Base-by-base conservation (phyloP, 2,888 invertebrate genomes). In the Thysanoteuthis rhombus region DNA sequence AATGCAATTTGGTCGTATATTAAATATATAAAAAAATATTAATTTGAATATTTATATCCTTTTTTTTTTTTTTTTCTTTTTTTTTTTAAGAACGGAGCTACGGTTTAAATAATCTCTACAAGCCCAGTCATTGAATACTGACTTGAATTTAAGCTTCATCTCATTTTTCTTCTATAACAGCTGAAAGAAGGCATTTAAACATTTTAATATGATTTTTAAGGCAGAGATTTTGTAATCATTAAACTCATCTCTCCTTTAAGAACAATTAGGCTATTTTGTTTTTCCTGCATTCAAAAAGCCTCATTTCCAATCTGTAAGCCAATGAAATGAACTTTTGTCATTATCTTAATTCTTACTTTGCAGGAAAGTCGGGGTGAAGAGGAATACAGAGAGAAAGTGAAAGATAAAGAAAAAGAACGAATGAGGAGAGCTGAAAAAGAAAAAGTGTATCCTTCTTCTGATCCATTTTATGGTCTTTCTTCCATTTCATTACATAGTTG, bases 401-500 rank as follows among this genome's bases (percentile, higher is more conserved):
- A 92, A 92, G 92, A 92, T 16, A 92, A 92, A 92, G 92, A 92
- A 45, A 92, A 92, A 92, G 92, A 92, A 92, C 92, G 92, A 28
- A n/a, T 92, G 40, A 92, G 45, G 19, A 39, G 92, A 92, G 92
- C 92, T 38, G 92, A 92, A 40, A 92, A 92, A 92, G 92, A 92
- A 40, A 92, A 92, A 92, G 12, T 92, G 92, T 92, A 92, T 92
- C 92, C 92, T 92, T 91, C 36, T 58, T 75, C 90, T 4, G 12
- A 90, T 90, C 25, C n/a, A 75, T 75, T 75, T 75, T 1, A 58
- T 32, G 58, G 58, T 28, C 58, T 58, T n/a, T n/a, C n/a, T n/a
- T n/a, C n/a, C n/a, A n/a, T n/a, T n/a, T n/a, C n/a, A n/a, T n/a
- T n/a, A n/a, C n/a, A n/a, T n/a, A n/a, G n/a, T n/a, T n/a, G 4